These are phyloP conservation scores for Epsilonema sp. DNA, from an alignment of 2,888 invertebrate genomes.

Conservation along the genomic window DNA sequence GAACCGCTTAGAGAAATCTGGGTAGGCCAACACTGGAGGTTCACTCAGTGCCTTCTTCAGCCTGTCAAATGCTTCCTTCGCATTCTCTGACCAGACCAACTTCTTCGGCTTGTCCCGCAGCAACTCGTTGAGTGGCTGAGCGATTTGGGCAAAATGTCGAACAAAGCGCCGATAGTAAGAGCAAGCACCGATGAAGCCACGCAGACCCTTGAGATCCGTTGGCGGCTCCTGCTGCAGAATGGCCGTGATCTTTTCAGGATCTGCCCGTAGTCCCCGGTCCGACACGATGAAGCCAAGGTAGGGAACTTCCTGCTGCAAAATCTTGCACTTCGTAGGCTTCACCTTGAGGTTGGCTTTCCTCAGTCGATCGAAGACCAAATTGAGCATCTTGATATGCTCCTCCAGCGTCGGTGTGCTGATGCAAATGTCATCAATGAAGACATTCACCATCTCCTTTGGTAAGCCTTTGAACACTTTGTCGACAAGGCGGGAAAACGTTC, in stretches of 20 bases:
- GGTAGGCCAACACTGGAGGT: conserved; percentile 2
- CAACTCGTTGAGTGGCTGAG: not conserved
- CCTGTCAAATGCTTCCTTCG: not conserved
- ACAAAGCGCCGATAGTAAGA: conserved; percentile 5
- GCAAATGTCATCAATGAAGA: not conserved
- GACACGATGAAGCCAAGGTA: conserved; percentile 2
- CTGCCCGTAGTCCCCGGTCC: not conserved
- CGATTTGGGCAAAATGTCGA: not conserved
- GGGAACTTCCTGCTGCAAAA: not conserved
- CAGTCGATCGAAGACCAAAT: not conserved
- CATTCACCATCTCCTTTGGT: conserved; percentile 3
- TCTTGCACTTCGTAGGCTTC: conserved; percentile 1
- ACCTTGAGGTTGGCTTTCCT: not conserved
- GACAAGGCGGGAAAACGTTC: conserved; percentile 11
- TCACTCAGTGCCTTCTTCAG: not conserved
- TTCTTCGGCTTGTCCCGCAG: not conserved
- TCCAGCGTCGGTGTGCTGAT: not conserved
- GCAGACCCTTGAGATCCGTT: too few species aligned
- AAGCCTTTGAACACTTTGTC: not conserved
- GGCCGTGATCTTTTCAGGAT: conserved; percentile 1
- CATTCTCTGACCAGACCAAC: not conserved
- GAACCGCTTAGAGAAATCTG: conserved; percentile 3
- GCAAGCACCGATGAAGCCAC: too few species aligned
- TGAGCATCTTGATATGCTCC: not conserved
- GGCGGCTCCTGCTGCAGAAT: not conserved